Percentiles rank a stretch among this genome's conserved stretches.
Evolutionary conservation across 2,113 vertebrate species (phyloP).

Genomic region (Tragelaphus buxtoni): DNA sequence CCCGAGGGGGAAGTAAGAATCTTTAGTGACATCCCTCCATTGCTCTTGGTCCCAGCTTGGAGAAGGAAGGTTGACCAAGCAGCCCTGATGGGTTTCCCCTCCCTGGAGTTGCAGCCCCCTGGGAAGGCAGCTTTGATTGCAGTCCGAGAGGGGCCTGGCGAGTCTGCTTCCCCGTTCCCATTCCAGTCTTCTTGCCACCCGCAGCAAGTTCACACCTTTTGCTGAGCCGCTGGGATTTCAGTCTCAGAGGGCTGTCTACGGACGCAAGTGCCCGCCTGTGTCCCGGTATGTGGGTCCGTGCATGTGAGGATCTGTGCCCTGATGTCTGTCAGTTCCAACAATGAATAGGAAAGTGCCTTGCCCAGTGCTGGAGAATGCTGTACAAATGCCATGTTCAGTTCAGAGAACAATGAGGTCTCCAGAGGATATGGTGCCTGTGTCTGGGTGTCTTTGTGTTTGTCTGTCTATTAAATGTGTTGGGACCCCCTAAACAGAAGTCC

Average conservation of each 20-base stretch:
- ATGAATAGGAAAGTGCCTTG: background rate
- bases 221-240: background rate
- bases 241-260: background rate
- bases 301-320: background rate
- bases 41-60: background rate
- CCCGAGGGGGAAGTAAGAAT: background rate
- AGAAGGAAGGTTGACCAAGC: background rate
- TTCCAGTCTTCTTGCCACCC: too few species aligned
- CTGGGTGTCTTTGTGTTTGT: background rate
- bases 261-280: fast-evolving
- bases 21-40: background rate
- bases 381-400: background rate
- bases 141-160: fast-evolving
- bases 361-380: background rate
- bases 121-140: background rate
- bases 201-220: background rate
- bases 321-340: background rate
- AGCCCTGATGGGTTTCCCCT: background rate
- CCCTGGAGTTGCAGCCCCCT: background rate
- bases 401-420: conserved; percentile 49
- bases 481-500: background rate
- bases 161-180: background rate
- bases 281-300: background rate
- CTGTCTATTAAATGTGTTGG: background rate
- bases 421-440: background rate